Percentiles rank a stretch among this genome's conserved stretches.
phyloP scores from a whole-genome alignment of 37 sponge, comb jelly and placozoan species.

The Geodia barretti region DNA sequence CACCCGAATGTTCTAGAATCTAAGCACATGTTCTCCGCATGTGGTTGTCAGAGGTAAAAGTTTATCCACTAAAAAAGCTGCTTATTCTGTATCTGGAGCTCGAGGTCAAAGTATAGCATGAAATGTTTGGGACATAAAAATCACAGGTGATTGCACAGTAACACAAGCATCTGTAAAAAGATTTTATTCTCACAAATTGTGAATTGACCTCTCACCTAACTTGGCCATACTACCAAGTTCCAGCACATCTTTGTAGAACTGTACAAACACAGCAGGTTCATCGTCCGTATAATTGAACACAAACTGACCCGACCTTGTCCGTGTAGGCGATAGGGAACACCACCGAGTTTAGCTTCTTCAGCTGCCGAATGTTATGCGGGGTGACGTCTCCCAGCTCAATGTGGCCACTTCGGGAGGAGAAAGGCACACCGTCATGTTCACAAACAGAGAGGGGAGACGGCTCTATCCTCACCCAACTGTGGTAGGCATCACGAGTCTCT shows the following conservation, averaged over 20 bases:
- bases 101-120: no score
- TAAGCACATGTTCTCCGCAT: no score
- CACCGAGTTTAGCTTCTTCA: slow-evolving; percentile 88
- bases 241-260: slow-evolving; percentile 91
- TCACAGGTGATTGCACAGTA: no score
- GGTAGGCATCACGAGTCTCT: neutral
- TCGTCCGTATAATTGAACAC: neutral
- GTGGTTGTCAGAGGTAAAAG: no score
- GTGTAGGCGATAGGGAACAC: slow-evolving; percentile 94
- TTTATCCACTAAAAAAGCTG: no score
- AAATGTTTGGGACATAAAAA: no score
- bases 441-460: neutral
- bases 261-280: neutral
- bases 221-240: slow-evolving; percentile 92
- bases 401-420: slow-evolving; percentile 12
- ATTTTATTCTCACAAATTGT: no score
- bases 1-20: no score
- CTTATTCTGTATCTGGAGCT: no score
- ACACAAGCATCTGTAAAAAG: no score
- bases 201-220: slow-evolving; percentile 88
- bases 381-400: slow-evolving; percentile 95
- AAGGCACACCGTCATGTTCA: neutral
- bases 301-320: slow-evolving; percentile 73
- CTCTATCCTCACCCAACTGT: neutral
- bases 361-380: slow-evolving; percentile 91